Evolutionary conservation across 2,797 vertebrate species (phyloP).

Genomic region (Cryptoprocta ferox): DNA sequence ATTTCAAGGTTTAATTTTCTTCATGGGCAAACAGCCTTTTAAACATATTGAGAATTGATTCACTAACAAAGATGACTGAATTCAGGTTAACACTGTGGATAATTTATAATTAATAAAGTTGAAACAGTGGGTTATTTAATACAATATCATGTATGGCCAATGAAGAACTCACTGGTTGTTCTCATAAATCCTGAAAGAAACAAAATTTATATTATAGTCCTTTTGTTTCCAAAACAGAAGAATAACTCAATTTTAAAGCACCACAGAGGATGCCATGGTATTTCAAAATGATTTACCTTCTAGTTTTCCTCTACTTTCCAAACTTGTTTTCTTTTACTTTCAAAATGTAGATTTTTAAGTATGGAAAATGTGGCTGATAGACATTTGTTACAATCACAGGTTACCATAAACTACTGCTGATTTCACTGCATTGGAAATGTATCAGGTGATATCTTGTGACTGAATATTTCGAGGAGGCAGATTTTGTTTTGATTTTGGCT

Average conservation of each 20-base stretch:
- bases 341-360: slow-evolving; percentile 47
- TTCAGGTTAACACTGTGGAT: background rate
- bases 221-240: slow-evolving; percentile 46
- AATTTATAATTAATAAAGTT: slow-evolving; percentile 38
- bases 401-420: slow-evolving; percentile 31
- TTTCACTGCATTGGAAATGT: background rate
- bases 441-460: background rate
- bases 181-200: slow-evolving; percentile 52
- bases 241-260: slow-evolving; percentile 46
- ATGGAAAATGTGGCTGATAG: background rate
- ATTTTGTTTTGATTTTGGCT: slow-evolving; percentile 49
- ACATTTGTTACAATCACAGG: background rate
- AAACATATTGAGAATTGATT: background rate
- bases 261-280: background rate
- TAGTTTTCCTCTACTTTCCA: background rate
- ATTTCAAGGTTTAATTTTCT: background rate
- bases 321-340: slow-evolving; percentile 34
- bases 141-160: background rate
- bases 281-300: slow-evolving; percentile 54
- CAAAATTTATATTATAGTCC: background rate
- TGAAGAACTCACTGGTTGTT: background rate
- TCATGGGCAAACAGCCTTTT: background rate
- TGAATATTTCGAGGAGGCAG: background rate
- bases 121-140: slow-evolving; percentile 13
- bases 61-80: background rate